These are phyloP conservation scores for Drosophila teissieri DNA, from an alignment of 1,140 invertebrate species.

Conservation along the genomic window DNA sequence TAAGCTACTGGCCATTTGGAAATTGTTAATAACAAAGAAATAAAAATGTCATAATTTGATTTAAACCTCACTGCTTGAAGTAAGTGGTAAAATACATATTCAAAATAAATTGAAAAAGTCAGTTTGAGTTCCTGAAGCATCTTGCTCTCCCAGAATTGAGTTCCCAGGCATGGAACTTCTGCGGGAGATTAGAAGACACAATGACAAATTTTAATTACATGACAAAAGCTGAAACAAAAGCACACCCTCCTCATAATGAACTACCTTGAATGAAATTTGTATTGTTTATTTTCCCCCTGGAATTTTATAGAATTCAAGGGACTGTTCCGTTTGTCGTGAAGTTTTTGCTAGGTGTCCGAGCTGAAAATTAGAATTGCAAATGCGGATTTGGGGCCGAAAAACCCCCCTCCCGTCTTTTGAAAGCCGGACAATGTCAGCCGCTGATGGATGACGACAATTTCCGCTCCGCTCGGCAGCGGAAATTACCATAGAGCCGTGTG, in stretches of 20 bases:
- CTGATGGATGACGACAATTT: constrained; percentile 55
- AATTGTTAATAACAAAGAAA: too few relatives aligned
- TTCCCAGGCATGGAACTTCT: too few relatives aligned
- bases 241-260: neutral
- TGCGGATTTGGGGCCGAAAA: constrained; percentile 22
- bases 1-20: too few relatives aligned
- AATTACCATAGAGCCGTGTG: constrained; percentile 32
- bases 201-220: neutral
- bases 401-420: constrained; percentile 1
- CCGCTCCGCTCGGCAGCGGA: constrained; percentile 39
- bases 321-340: neutral
- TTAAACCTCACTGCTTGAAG: too few relatives aligned
- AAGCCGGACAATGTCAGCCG: constrained; percentile 13
- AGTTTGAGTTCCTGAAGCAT: too few relatives aligned
- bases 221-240: neutral
- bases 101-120: too few relatives aligned
- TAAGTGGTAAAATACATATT: too few relatives aligned
- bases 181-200: neutral
- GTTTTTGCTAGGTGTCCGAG: constrained; percentile 10
- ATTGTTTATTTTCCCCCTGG: neutral
- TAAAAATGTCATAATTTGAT: too few relatives aligned
- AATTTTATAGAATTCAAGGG: constrained; percentile 11
- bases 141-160: neutral
- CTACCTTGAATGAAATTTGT: neutral
- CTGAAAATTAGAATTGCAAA: constrained; percentile 37